phyloP scores from a whole-genome alignment of 2,888 invertebrate genomes.

The Dryocosmus kuriphilus region DNA sequence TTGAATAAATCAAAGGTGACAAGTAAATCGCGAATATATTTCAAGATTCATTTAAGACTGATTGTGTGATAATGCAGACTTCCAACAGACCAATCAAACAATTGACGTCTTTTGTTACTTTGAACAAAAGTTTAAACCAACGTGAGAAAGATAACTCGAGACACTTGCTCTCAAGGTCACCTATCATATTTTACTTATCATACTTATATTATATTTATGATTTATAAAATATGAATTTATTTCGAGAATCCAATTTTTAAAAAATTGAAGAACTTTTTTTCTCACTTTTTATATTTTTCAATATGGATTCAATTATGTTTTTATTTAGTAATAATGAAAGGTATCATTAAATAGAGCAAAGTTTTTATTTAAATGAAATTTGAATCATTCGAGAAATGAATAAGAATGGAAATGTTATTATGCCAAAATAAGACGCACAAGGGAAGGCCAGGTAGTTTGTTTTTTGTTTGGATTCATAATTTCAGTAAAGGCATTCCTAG shows the following conservation, averaged over 20 bases:
- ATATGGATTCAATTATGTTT: no score
- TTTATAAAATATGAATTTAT: no score
- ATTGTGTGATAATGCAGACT: slow-evolving; percentile 33
- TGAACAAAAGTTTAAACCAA: slow-evolving; percentile 21
- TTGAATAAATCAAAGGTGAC: slow-evolving; percentile 21
- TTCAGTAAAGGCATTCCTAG: no score
- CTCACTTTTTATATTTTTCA: no score
- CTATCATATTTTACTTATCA: background rate
- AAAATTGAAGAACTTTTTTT: no score
- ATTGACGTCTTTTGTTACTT: slow-evolving; percentile 21
- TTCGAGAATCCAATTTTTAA: no score
- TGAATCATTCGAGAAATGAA: background rate
- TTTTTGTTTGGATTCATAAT: no score
- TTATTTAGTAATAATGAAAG: no score
- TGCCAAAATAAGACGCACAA: slow-evolving; percentile 15
- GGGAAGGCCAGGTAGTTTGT: no score
- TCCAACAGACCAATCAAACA: slow-evolving; percentile 31
- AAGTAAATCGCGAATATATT: slow-evolving; percentile 6
- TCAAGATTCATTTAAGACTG: slow-evolving; percentile 29
- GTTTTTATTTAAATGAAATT: background rate
- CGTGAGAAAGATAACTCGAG: slow-evolving; percentile 25
- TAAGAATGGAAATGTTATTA: slow-evolving; percentile 8
- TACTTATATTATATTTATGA: no score
- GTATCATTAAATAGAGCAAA: background rate
- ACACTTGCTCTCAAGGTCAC: background rate